phyloP scores from a whole-genome alignment of 2,888 invertebrate species.

The Strigamia crassipes region DNA sequence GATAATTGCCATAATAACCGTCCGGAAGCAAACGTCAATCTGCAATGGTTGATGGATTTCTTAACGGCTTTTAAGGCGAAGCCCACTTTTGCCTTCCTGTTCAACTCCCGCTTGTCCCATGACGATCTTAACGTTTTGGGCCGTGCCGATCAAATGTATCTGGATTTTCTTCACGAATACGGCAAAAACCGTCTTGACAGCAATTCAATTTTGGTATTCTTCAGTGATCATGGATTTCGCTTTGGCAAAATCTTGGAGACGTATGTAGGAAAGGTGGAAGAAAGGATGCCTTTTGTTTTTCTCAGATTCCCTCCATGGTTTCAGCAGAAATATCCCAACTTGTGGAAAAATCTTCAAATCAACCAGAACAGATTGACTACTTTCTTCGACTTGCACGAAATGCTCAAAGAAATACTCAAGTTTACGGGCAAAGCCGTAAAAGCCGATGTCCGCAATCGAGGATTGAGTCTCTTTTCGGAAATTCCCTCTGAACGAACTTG shows the following conservation, averaged over 20 bases:
- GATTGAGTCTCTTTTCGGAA: no score
- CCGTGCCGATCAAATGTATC: slow-evolving; percentile 71
- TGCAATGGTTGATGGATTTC: no score
- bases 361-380: no score
- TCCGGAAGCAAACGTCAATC: no score
- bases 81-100: slow-evolving; percentile 33
- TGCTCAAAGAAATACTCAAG: no score
- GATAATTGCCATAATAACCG: no score
- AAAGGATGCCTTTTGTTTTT: slow-evolving; percentile 80
- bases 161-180: slow-evolving; percentile 57
- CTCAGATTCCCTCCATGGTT: slow-evolving; percentile 77
- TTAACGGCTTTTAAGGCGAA: slow-evolving; percentile 13
- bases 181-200: slow-evolving; percentile 50
- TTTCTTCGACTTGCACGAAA: no score
- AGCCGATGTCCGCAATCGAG: no score
- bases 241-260: slow-evolving; percentile 57
- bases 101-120: slow-evolving; percentile 43
- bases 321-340: slow-evolving; percentile 65
- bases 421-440: no score
- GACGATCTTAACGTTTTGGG: slow-evolving; percentile 80
- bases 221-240: slow-evolving; percentile 60
- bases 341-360: slow-evolving; percentile 68
- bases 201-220: slow-evolving; percentile 50
- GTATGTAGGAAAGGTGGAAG: slow-evolving; percentile 73
- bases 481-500: slow-evolving; percentile 77